Evolutionary conservation across 2,797 vertebrate species (phyloP), one percentile per base, ranked within the genome.

Genomic region (Acrocephalus scirpaceus): DNA sequence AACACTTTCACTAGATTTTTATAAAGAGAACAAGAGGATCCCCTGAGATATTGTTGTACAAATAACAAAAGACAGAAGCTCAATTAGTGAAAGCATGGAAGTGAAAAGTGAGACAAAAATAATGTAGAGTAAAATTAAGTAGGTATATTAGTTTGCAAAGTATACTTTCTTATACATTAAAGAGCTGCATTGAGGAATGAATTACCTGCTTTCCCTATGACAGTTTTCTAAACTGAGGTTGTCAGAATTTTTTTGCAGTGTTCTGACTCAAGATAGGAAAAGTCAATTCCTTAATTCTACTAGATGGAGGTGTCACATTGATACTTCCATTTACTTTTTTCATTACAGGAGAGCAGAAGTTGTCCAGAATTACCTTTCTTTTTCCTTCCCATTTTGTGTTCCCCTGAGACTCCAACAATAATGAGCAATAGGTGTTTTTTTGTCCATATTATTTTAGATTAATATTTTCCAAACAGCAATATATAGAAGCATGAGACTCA

Each of bases 281-380:
- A 96, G 83, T 89, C 47, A 38, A 76, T 96, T 96, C 77, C 77
- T 92, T 94, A 94, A 95, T 95, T 95, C 77, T 95, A 48, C 80
- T 91, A 67, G 86, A 90, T 92, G 77, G 86, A 93, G 67, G 83
- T 93, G 90, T 92, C 86, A 77, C 74, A 85, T 77, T 93, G 84
- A 87, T 92, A 77, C 75, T 92, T 79, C 67, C 65, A 74, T 89
- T 94, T 95, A 79, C 80, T 85, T 94, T 94, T 95, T 95, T 96
- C 83, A 93, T 92, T 95, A 72, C 9, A 77, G 50, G 36, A 87
- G 36, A 90, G 36, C 54, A 89, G 74, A 93, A 95, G 64, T 88
- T 82, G 74, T 83, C 83, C 80, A 72, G 80, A 91, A 73, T 90
- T 92, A 61, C 13, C 11, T 22, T 22, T 36, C 36, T 21, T 51